Conservation (phyloP, 1,140 invertebrate genomes). For the Procambarus clarkii region DNA sequence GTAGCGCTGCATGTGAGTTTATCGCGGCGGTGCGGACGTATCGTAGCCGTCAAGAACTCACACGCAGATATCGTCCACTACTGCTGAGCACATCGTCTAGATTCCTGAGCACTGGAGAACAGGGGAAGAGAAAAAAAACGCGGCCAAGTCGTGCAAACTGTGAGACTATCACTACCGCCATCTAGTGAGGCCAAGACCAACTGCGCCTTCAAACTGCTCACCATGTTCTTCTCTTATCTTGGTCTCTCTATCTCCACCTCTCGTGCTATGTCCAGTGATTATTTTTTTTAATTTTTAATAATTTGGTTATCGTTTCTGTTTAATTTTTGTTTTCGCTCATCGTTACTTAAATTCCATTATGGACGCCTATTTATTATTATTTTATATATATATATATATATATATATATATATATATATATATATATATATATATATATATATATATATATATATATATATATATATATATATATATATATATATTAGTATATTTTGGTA, state of each 20-base stretch:
- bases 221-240: not conserved
- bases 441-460: constrained; percentile 28
- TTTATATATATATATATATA: not conserved
- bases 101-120: too few relatives aligned
- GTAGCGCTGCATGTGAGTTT: too few relatives aligned
- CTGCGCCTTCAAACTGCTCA: not conserved
- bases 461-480: constrained; percentile 20
- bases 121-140: too few relatives aligned
- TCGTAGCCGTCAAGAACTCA: too few relatives aligned
- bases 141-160: not conserved
- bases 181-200: not conserved
- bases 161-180: constrained; percentile 1
- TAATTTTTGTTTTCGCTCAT: not conserved
- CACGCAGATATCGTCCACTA: too few relatives aligned
- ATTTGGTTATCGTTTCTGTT: not conserved
- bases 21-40: too few relatives aligned
- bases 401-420: constrained; percentile 28
- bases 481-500: too few relatives aligned
- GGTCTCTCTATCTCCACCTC: not conserved
- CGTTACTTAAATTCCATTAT: too few relatives aligned
- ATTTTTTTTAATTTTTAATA: too few relatives aligned
- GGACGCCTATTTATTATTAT: too few relatives aligned
- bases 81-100: too few relatives aligned
- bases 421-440: constrained; percentile 24
- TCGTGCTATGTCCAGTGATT: not conserved